Evolutionary conservation across 2,113 vertebrate species (phyloP), one percentile per base, ranked within the genome.

Genomic region (Hystrix cristata): DNA sequence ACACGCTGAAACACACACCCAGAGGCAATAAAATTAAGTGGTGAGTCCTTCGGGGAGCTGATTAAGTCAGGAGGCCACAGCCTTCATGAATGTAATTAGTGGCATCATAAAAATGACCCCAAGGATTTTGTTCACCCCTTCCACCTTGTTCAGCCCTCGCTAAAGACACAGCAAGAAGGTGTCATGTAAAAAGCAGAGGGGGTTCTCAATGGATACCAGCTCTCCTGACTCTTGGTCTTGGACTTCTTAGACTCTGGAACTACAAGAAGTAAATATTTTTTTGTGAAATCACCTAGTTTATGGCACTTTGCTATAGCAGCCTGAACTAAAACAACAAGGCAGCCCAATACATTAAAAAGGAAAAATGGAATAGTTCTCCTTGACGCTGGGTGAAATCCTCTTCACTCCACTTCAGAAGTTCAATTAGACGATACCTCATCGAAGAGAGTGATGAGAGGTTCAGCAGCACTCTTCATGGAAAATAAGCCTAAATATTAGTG

Each of bases 401-500:
- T 96, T 93, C 53, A 59, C 9, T 60, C 21, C 27, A 34, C 55
- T 46, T 60, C 27, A 43, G 23, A 79, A 69, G 59, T 88, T 85
- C 55, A 81, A 9, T 48, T 64, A n/a, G 46, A 83, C 29, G 46
- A 55, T n/a, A 10, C 14, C 21, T 96, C 72, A 25, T 71, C 43
- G 34, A 31, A 76, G 10, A 88, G 29, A 92, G n/a, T 15, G 38
- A n/a, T 3, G 29, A 90, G 83, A 85, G 53, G 59, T 74, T 43
- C 43, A 29, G 65, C n/a, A 91, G 69, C 62, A 48, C 55, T 51
- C 71, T 88, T 94, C 72, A 81, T 87, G 60, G 46, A 82, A 96
- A 89, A 92, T 4, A 91, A 25, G 3, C n/a, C 27, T 76, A 91
- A 85, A 80, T 91, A 82, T 91, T 85, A 88, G 13, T 93, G 48